phyloP scores from a whole-genome alignment of 2,797 vertebrate species.

The Platyrinchus mystaceus region DNA sequence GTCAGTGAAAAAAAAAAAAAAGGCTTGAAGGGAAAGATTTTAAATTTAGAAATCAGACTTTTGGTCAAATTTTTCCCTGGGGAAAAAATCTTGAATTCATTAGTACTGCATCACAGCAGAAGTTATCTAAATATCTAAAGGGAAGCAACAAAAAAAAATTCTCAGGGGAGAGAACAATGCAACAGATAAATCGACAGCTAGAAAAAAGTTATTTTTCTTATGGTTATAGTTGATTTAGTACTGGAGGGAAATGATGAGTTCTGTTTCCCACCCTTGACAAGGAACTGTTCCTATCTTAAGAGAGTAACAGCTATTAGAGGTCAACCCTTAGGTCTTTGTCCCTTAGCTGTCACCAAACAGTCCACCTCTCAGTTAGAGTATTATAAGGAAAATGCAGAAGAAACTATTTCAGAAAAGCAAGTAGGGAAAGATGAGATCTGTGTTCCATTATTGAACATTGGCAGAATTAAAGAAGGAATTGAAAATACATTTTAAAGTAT shows the following conservation, averaged over 20 bases:
- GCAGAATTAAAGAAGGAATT: neutral
- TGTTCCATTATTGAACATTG: rapidly evolving
- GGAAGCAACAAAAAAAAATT: neutral
- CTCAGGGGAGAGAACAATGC: neutral
- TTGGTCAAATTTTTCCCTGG: neutral
- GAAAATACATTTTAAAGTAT: neutral
- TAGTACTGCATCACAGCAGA: neutral
- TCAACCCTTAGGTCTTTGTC: neutral
- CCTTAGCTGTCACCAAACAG: neutral
- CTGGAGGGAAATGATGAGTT: neutral
- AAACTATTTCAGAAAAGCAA: neutral
- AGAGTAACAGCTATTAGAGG: neutral
- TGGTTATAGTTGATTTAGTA: rapidly evolving
- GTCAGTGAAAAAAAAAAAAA: neutral
- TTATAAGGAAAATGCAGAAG: neutral
- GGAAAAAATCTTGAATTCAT: neutral
- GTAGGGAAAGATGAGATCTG: neutral
- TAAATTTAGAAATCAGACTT: neutral
- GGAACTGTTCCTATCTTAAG: neutral
- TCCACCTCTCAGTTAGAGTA: too few species aligned
- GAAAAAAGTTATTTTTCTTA: neutral
- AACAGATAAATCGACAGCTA: neutral
- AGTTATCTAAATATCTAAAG: neutral
- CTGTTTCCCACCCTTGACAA: neutral
- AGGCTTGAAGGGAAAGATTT: neutral